phyloP scores from a whole-genome alignment of 2,113 vertebrate species.

The Entomyzon cyanotis region DNA sequence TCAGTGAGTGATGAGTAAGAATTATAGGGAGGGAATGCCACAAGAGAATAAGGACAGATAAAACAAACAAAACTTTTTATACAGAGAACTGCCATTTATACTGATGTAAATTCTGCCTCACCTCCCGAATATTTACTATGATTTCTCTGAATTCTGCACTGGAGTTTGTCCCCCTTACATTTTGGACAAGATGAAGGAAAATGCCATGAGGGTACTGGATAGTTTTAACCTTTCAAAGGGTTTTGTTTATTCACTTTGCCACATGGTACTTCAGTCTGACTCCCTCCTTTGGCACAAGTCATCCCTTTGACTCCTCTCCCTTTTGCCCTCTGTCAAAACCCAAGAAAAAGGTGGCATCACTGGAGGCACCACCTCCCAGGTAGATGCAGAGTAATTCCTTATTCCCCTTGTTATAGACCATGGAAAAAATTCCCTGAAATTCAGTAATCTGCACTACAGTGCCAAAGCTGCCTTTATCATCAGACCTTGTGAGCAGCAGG shows the following conservation, averaged over 20 bases:
- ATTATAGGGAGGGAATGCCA: not conserved
- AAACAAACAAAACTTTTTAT: not conserved
- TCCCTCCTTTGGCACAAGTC: not conserved
- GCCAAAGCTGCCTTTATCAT: not conserved
- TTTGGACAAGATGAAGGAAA: not conserved
- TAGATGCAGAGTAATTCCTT: not conserved
- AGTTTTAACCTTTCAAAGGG: not conserved
- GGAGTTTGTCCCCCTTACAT: not conserved
- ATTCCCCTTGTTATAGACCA: not conserved
- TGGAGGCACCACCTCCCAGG: not conserved
- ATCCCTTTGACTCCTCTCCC: not conserved
- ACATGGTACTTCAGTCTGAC: not conserved
- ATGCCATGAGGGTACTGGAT: not conserved
- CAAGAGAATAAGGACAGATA: not conserved
- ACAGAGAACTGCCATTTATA: not conserved
- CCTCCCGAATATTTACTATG: rapidly evolving
- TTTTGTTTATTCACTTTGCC: not conserved
- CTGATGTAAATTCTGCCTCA: not conserved
- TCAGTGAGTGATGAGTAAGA: not conserved
- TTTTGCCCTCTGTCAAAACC: not conserved
- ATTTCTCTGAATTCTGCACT: not conserved
- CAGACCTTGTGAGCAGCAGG: not conserved
- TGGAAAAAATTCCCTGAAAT: not conserved
- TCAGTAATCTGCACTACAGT: not conserved
- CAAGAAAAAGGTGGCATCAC: not conserved